phyloP scores from a whole-genome alignment of 2,888 invertebrate genomes.

The Rhagonycha fulva region DNA sequence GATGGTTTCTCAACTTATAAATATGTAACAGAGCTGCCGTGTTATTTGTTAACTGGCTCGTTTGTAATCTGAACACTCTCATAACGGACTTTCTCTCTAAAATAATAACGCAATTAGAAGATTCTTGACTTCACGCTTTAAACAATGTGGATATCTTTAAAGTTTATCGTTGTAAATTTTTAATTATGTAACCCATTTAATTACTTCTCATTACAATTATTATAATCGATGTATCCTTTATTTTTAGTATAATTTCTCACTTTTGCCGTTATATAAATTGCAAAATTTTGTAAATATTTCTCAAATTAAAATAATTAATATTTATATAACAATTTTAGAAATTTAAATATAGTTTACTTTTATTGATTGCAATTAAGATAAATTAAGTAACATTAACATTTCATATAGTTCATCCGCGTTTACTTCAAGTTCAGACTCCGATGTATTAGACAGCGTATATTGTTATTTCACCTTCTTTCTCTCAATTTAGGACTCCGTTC shows the following conservation, averaged over 20 bases:
- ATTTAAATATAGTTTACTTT: neutral
- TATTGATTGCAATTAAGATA: neutral
- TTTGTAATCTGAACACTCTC: slow-evolving; percentile 39
- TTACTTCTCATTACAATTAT: slow-evolving; percentile 29
- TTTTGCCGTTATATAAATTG: neutral
- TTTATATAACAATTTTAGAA: slow-evolving; percentile 1
- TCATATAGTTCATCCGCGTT: neutral
- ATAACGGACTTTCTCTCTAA: slow-evolving; percentile 39
- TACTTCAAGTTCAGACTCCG: neutral
- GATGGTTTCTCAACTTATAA: slow-evolving; percentile 39
- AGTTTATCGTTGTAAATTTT: slow-evolving; percentile 30
- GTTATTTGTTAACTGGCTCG: slow-evolving; percentile 40
- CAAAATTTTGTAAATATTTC: neutral
- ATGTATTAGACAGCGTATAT: neutral
- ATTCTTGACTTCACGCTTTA: slow-evolving; percentile 37
- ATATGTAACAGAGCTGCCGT: slow-evolving; percentile 40
- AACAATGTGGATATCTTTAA: slow-evolving; percentile 31
- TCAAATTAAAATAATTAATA: neutral
- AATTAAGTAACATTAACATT: neutral
- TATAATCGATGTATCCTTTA: neutral
- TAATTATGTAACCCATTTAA: slow-evolving; percentile 35
- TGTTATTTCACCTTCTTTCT: neutral
- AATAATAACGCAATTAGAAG: slow-evolving; percentile 39
- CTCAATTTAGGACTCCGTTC: too few relatives aligned
- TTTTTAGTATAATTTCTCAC: neutral